Evolutionary conservation across 1,140 invertebrate genomes (phyloP).

Genomic region (Mamestra configurata): DNA sequence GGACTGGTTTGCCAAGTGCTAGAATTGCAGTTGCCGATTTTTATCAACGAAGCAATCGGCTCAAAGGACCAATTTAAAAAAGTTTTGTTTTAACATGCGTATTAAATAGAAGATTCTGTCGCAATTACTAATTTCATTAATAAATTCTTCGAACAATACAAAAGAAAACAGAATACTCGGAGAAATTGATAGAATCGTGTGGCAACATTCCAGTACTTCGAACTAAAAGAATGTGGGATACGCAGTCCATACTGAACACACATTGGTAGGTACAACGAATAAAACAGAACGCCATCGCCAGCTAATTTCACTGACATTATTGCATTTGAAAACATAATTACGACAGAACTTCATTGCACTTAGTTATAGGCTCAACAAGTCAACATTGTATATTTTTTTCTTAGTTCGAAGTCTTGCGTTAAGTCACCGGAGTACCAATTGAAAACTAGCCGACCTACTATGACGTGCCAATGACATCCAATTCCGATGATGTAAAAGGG

Average conservation of each 20-base stretch:
- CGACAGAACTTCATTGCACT: neutral
- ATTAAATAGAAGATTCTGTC: too few relatives aligned
- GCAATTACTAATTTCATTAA: too few relatives aligned
- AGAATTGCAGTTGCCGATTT: neutral
- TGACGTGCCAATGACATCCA: too few relatives aligned
- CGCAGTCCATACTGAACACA: neutral
- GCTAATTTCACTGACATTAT: conserved; percentile 6
- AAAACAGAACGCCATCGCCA: neutral
- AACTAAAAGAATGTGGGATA: neutral
- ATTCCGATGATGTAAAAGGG: too few relatives aligned
- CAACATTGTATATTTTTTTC: too few relatives aligned
- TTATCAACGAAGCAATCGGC: neutral
- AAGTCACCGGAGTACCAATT: too few relatives aligned
- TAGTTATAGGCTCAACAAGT: too few relatives aligned
- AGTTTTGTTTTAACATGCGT: too few relatives aligned
- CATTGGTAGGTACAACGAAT: neutral
- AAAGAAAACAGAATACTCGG: neutral
- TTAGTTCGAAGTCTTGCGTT: too few relatives aligned
- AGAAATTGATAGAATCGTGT: neutral
- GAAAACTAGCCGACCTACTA: too few relatives aligned
- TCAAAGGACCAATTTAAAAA: neutral
- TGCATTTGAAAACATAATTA: conserved; percentile 28
- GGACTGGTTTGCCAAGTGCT: neutral
- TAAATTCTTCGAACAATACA: too few relatives aligned
- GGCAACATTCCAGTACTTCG: neutral